These are phyloP conservation scores for Caradrina kadenii DNA, from an alignment of 2,888 invertebrate genomes.

Conservation along the genomic window DNA sequence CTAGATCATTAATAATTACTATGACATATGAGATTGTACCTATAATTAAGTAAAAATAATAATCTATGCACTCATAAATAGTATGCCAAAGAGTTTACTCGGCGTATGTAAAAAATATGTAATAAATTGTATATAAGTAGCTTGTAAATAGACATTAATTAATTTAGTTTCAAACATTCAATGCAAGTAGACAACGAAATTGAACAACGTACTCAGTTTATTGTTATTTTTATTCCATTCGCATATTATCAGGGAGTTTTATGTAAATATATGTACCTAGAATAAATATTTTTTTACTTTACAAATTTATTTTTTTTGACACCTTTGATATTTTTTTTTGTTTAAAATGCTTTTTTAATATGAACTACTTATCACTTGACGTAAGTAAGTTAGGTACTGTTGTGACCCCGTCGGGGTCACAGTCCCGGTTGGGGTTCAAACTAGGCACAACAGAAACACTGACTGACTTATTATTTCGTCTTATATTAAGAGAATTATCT, in stretches of 20 bases:
- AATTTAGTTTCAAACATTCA: slow-evolving; percentile 16
- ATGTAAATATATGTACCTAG: slow-evolving; percentile 67
- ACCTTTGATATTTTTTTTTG: no score
- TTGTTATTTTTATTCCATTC: slow-evolving; percentile 56
- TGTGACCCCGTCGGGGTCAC: no score
- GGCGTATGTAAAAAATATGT: slow-evolving; percentile 74
- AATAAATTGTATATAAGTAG: slow-evolving; percentile 58
- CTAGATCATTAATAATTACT: not conserved
- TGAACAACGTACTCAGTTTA: slow-evolving; percentile 64
- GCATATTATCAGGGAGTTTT: slow-evolving; percentile 50
- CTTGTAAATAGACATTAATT: slow-evolving; percentile 41
- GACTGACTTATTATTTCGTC: no score
- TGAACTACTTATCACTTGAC: no score
- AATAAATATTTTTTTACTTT: slow-evolving; percentile 58
- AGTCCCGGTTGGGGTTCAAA: no score
- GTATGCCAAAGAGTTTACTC: slow-evolving; percentile 84
- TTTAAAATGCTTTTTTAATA: no score
- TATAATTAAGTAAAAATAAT: slow-evolving; percentile 17
- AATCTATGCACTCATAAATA: slow-evolving; percentile 69
- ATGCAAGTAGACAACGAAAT: slow-evolving; percentile 67
- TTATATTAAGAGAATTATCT: no score
- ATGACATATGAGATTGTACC: slow-evolving; percentile 28
- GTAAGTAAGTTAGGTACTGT: no score
- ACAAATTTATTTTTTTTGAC: not conserved
- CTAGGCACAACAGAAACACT: no score